Conservation (phyloP, 2,113 vertebrate genomes). For the Podarcis muralis region DNA sequence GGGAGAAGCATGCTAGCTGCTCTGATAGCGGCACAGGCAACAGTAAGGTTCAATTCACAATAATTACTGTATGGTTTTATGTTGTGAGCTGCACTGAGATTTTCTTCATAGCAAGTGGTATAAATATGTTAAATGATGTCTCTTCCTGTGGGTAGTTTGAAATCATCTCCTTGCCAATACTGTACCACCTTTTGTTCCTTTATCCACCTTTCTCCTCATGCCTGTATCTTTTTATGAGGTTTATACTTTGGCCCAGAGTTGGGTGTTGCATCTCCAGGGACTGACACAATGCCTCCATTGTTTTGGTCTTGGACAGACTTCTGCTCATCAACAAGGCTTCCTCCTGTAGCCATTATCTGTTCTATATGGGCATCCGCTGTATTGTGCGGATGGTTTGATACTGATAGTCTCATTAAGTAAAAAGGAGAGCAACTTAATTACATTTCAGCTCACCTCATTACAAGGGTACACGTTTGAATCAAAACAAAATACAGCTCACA, state of each 20-base stretch:
- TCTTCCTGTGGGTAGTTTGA: background rate
- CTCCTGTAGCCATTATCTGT: background rate
- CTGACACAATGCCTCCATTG: background rate
- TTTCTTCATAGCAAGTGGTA: too few species aligned
- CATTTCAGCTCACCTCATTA: background rate
- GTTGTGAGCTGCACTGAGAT: too few species aligned
- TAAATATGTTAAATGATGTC: background rate
- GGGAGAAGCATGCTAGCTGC: slow-evolving; percentile 93
- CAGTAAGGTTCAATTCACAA: slow-evolving; percentile 68
- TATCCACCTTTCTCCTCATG: background rate
- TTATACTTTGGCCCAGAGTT: background rate
- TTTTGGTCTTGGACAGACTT: background rate
- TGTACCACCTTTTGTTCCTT: background rate
- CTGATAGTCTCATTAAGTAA: background rate
- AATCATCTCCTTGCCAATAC: background rate
- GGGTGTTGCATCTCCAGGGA: background rate
- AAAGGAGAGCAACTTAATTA: background rate
- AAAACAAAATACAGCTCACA: background rate
- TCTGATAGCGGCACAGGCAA: slow-evolving; percentile 91
- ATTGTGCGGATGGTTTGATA: background rate
- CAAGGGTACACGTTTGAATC: background rate
- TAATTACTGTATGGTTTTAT: too few species aligned
- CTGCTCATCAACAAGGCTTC: background rate
- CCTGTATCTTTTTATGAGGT: background rate
- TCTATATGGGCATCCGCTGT: background rate